phyloP scores from a whole-genome alignment of 2,888 invertebrate species.

The Athrips mouffetella region DNA sequence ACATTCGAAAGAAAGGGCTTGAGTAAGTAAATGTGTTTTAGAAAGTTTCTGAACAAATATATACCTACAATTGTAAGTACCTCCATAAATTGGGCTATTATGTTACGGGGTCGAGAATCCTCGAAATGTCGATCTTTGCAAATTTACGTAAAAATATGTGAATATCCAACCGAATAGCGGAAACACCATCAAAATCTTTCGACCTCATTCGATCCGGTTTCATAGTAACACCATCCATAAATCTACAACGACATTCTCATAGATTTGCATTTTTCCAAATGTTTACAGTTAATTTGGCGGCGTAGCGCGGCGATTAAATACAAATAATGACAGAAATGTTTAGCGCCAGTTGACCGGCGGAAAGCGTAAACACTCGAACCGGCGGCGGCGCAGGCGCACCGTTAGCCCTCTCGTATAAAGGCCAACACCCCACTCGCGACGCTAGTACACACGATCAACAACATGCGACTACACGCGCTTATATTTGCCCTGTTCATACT shows the following conservation, averaged over 20 bases:
- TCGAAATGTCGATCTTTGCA: neutral
- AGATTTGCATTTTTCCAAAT: slow-evolving; percentile 17
- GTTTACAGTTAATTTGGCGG: slow-evolving; percentile 31
- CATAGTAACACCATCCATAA: slow-evolving; percentile 6
- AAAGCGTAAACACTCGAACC: slow-evolving; percentile 50
- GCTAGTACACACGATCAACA: slow-evolving; percentile 41
- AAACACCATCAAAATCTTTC: slow-evolving; percentile 2
- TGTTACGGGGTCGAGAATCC: neutral
- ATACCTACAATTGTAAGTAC: neutral
- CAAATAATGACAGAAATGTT: slow-evolving; percentile 66
- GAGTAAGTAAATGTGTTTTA: neutral
- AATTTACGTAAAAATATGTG: neutral
- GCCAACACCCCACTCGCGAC: slow-evolving; percentile 38
- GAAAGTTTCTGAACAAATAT: neutral
- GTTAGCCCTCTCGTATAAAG: slow-evolving; percentile 66
- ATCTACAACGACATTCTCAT: neutral
- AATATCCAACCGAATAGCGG: slow-evolving; percentile 1
- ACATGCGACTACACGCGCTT: slow-evolving; percentile 61
- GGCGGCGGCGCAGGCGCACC: slow-evolving; percentile 45
- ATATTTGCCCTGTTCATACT: slow-evolving; percentile 46
- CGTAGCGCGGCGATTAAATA: slow-evolving; percentile 46
- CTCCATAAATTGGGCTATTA: neutral
- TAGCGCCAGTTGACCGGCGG: slow-evolving; percentile 41
- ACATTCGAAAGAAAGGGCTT: no score
- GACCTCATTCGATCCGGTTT: neutral